phyloP scores from a whole-genome alignment of 2,888 invertebrate genomes.

The Eupithecia pulchellata region DNA sequence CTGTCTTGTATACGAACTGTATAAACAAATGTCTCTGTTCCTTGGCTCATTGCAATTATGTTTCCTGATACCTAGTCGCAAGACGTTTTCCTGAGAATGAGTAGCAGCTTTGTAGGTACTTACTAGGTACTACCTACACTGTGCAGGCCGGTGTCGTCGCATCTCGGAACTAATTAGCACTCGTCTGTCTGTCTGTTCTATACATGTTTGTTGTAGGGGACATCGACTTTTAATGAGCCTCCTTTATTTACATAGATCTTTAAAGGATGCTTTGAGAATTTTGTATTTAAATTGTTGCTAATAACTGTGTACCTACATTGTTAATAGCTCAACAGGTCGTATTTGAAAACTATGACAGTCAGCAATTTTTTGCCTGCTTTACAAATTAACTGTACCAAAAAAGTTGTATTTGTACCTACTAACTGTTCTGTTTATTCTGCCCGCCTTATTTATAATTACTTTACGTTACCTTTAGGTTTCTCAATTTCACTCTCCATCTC shows the following conservation, averaged over 20 bases:
- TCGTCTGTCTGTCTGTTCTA: slow-evolving; percentile 23
- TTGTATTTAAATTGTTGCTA: background rate
- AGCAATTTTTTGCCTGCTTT: background rate
- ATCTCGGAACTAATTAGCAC: slow-evolving; percentile 39
- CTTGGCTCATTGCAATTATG: background rate
- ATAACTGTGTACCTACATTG: background rate
- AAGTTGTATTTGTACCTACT: background rate
- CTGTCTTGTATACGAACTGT: background rate
- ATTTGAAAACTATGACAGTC: background rate
- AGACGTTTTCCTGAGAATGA: slow-evolving; percentile 8
- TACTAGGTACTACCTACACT: slow-evolving; percentile 6
- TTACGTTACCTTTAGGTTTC: background rate
- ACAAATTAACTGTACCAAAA: background rate
- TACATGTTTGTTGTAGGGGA: background rate
- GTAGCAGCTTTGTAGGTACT: slow-evolving; percentile 8
- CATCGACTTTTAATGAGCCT: slow-evolving; percentile 3
- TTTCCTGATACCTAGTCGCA: background rate
- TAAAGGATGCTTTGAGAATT: background rate
- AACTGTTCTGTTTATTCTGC: background rate
- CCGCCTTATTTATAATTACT: background rate
- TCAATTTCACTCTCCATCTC: slow-evolving; percentile 14
- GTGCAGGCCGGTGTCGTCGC: slow-evolving; percentile 20
- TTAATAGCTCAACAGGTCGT: background rate
- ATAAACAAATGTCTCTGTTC: background rate
- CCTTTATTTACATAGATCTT: background rate